A percentile compares a stretch with the other conserved stretches of the same genome.
phyloP scores from a whole-genome alignment of 2,797 vertebrate genomes.

The Malacoraja senta region DNA sequence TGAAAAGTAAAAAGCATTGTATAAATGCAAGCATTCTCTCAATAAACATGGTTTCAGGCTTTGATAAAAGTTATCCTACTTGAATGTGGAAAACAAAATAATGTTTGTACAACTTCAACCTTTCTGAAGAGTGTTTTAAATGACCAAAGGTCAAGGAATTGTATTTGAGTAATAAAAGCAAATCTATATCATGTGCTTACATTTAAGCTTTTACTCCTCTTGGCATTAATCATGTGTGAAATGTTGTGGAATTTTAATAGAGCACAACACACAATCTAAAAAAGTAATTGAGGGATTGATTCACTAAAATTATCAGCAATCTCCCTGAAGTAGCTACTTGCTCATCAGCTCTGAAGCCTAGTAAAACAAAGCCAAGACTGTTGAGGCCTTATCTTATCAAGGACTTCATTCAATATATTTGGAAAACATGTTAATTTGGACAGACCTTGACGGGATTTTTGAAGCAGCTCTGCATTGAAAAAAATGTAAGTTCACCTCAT shows the following conservation, averaged over 20 bases:
- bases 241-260: neutral
- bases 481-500: neutral
- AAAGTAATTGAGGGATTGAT: neutral
- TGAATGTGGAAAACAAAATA: neutral
- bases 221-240: neutral
- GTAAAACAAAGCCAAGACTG: neutral
- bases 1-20: neutral
- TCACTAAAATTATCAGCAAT: slow-evolving; percentile 14
- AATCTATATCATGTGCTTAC: neutral
- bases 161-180: neutral
- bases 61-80: neutral
- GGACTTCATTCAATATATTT: neutral
- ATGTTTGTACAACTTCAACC: neutral
- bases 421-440: slow-evolving; percentile 3
- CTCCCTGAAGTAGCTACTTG: neutral
- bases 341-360: neutral
- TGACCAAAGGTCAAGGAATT: neutral
- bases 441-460: neutral
- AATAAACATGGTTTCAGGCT: neutral
- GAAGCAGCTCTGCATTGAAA: neutral
- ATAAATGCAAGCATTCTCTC: neutral
- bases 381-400: neutral
- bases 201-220: slow-evolving; percentile 4
- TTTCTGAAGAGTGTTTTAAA: neutral
- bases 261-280: neutral